Evolutionary conservation across 2,888 invertebrate genomes (phyloP).

Genomic region (Saturnia pavonia): DNA sequence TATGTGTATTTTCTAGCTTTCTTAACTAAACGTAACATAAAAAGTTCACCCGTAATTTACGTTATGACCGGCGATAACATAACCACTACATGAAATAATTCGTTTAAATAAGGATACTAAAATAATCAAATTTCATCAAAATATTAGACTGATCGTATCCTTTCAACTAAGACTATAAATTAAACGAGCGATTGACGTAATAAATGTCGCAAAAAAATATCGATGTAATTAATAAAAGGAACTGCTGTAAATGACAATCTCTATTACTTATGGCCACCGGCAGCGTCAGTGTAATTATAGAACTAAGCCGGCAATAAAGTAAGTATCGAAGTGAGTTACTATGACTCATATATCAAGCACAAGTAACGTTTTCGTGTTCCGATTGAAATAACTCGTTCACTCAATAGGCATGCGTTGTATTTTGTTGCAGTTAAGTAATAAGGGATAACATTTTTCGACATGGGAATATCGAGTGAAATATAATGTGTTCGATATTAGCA

Average conservation of each 20-base stretch:
- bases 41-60: too few species aligned
- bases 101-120: conserved; percentile 1
- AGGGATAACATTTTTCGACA: neutral
- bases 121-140: conserved; percentile 9
- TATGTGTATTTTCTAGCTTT: too few species aligned
- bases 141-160: neutral
- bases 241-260: conserved; percentile 39
- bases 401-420: conserved; percentile 2
- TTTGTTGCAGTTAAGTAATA: conserved; percentile 8
- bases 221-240: conserved; percentile 31
- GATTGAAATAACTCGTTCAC: conserved; percentile 27
- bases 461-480: conserved; percentile 27
- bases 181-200: conserved; percentile 17
- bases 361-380: conserved; percentile 32
- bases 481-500: conserved; percentile 48
- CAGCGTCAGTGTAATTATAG: conserved; percentile 49
- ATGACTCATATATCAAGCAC: conserved; percentile 33
- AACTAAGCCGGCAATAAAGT: conserved; percentile 36
- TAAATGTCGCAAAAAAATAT: conserved; percentile 16
- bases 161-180: conserved; percentile 16
- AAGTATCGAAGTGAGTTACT: conserved; percentile 36
- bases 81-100: neutral
- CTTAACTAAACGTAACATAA: too few species aligned
- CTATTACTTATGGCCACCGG: conserved; percentile 49
- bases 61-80: neutral